Base-by-base conservation (phyloP, 2,888 invertebrate genomes). In the Lymantria dispar region DNA sequence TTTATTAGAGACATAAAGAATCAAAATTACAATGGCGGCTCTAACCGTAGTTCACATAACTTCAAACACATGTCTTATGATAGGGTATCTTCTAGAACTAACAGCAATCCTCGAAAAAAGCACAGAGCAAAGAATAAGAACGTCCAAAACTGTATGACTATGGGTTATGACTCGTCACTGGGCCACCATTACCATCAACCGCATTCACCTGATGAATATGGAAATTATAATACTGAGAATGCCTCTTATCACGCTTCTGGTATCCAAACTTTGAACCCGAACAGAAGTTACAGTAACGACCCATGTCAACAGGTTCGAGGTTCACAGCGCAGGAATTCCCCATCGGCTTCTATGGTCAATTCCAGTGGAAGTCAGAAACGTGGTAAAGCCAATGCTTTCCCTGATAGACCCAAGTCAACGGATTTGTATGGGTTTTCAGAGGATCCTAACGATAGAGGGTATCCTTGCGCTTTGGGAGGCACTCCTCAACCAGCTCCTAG, bases 321-420 rank as follows among this genome's bases (percentile, higher is more conserved):
- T 56, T 91, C 92, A 0, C 91, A 91, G 54, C 78, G 91, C 9
- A 79, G 91, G 29, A 86, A 88, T 60, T 91, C 91, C 0, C 92
- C 92, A 0, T 83, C 90, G 0, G 82, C 88, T 3, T 85, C 87
- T 3, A 80, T 85, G 70, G 85, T 87, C 9, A 89, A 90, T 60
- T 87, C 89, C 3, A 88, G 90, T 53, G 91, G 92, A 1, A 90
- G 91, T 55, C 92, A 91, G 67, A 91, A 91, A 57, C 83, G 92
- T 12, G 91, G 91, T 11, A 93, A 85, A 70, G 89, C 71, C 3
- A 89, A 85, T 52, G 80, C 78, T 41, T 93, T 93, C 61, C 94
- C 94, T 43, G 95, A 95, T 62, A 87, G 94, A 37, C 94, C 94
- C 2, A 93, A 93, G 68, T 93, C 93, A 37, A 93, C 93, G 11